Evolutionary conservation across 2,113 vertebrate genomes (phyloP), one percentile per base, ranked within the genome.

Genomic region (Spermophilus dauricus): DNA sequence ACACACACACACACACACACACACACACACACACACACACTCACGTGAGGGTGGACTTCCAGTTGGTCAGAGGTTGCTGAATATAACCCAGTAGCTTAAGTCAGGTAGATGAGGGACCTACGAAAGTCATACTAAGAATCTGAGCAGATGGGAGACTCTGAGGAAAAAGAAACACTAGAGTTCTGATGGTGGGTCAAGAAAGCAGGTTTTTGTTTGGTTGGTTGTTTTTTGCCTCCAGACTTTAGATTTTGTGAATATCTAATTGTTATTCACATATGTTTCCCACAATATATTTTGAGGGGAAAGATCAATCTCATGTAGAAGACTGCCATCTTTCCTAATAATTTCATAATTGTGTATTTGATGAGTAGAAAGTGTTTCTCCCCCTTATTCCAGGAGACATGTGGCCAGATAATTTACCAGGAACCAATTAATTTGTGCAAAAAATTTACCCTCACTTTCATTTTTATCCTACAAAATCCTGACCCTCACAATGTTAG

Each of bases 361-460:
- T 87, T 45, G 20, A 48, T 76, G 37, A 89, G 32, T 4, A 8
- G 61, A 63, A 63, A 63, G 61, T 63, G 0, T 48, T 75, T 90
- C 86, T 86, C 39, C 30, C 9, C 20, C 17, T 22, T 51, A 48
- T 39, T 24, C 11, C 34, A 89, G 6, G 34, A 34, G 24, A 96
- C 80, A 75, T 75, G 24, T 78, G 26, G 30, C 51, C 69, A 73
- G 42, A 3, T 81, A 84, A 77, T 48, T 85, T 70, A 90, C 4
- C n/a, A 63, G 18, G 82, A 83, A 11, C 16, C 3, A 51, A 58
- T 80, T 30, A 73, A 93, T 88, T 83, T 83, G 65, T 69, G 16
- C 26, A 45, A 92, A 81, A 37, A 61, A 76, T 82, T 86, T 89
- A 67, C 45, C 16, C 13, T 73, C 22, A 32, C 56, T 94, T 98